Evolutionary conservation across 2,888 invertebrate genomes (phyloP).

Genomic region (Agrilus cyanescens): DNA sequence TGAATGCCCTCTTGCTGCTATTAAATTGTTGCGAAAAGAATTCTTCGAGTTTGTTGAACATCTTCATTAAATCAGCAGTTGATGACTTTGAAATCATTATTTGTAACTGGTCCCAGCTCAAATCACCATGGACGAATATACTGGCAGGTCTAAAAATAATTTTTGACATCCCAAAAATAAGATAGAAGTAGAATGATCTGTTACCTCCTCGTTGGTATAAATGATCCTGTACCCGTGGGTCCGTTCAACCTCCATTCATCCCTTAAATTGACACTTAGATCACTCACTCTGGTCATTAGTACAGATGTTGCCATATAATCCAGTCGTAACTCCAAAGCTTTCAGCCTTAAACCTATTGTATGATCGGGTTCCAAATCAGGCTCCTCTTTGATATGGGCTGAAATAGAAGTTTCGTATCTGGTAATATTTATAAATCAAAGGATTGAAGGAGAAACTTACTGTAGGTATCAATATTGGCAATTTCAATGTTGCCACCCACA

Average conservation of each 20-base stretch:
- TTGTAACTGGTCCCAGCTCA: constrained; percentile 93
- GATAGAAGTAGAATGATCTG: background rate
- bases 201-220: constrained; percentile 52
- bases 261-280: constrained; percentile 63
- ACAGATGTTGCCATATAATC: constrained; percentile 99
- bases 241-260: constrained; percentile 78
- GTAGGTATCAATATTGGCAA: constrained; percentile 78
- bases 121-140: constrained; percentile 83
- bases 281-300: constrained; percentile 79
- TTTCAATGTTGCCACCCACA: constrained; percentile 89
- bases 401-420: constrained; percentile 13
- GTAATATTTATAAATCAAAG: too few species aligned
- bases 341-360: constrained; percentile 66
- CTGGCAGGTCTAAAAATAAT: constrained; percentile 65
- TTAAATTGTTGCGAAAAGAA: constrained; percentile 98
- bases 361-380: constrained; percentile 84
- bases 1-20: constrained; percentile 83
- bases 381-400: constrained; percentile 82
- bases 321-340: constrained; percentile 77
- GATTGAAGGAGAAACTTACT: constrained; percentile 37
- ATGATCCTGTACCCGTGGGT: constrained; percentile 36
- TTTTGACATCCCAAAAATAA: background rate
- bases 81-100: constrained; percentile 95
- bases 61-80: constrained; percentile 91
- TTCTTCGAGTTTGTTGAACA: constrained; percentile 92